Evolutionary conservation across 2,113 vertebrate genomes (phyloP), one percentile per base, ranked within the genome.

Genomic region (Archocentrus centrarchus): DNA sequence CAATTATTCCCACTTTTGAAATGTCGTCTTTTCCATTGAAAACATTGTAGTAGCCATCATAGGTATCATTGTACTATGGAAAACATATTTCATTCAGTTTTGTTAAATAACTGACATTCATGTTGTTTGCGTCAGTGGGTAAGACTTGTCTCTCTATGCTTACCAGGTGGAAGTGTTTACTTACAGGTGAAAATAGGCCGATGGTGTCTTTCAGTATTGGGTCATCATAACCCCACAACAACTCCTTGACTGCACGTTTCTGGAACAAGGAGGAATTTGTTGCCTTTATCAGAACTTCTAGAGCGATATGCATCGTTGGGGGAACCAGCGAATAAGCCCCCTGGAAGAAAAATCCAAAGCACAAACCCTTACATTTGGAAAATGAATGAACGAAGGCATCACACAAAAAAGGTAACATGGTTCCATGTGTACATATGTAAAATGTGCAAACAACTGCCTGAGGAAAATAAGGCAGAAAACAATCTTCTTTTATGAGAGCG

Each of bases 151-250:
- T 17, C 47, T 17, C 47, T 50, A 7, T 50, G 47, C 15, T 68
- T 18, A 4, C 27, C 3, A 39, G 7, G 9, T 53, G 17, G 47
- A 11, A 14, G 39, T 15, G 53, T 63, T 75, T 70, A 79, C 92
- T 94, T 91, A 99, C 98, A 27, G 97, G 96, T 63, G 86, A 87
- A 92, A 99, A 99, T 3, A 97, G 59, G 32, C 97, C 98, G 20
- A 98, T 0, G 0, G 2, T 59, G 0, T 0, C 9, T 1, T 83
- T 14, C 62, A 96, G 0, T 1, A 99, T 91, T 4, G 97, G 97
- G 86, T 99, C 98, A 0, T 0, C 59, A 83, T 99, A 99, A 11
- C 98, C 98, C 98, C 98, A 99, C 27, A 99, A 86, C 3, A 99
- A 1, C 77, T 99, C 98, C 57, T 81, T 96, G 77, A 99, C 94